Evolutionary conservation across 2,888 invertebrate genomes (phyloP).

Genomic region (Hypena proboscidalis): DNA sequence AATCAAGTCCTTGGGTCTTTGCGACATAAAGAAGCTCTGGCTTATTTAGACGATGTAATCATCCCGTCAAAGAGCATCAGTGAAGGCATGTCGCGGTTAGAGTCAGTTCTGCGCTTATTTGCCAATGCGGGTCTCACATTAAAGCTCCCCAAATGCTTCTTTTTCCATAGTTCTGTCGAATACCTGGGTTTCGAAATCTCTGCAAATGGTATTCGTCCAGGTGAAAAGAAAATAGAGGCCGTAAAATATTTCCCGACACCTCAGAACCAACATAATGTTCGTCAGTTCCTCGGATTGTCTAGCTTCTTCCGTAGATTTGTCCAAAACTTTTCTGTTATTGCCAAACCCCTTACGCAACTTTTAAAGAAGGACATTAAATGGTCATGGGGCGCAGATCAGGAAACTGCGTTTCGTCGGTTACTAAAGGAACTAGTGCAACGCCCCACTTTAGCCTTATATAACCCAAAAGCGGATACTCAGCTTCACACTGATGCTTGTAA

Average conservation of each 20-base stretch:
- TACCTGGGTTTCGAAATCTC: constrained; percentile 42
- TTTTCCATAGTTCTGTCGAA: constrained; percentile 37
- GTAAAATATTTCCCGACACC: constrained; percentile 35
- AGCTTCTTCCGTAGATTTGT: constrained; percentile 49
- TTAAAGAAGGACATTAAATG: constrained; percentile 18
- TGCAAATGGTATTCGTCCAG: constrained; percentile 36
- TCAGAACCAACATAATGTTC: constrained; percentile 33
- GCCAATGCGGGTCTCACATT: constrained; percentile 26
- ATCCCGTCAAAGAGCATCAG: constrained; percentile 23
- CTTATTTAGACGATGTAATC: constrained; percentile 44
- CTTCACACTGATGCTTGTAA: constrained; percentile 57
- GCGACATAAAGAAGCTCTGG: constrained; percentile 1
- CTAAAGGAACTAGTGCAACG: constrained; percentile 35
- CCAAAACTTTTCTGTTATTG: constrained; percentile 36
- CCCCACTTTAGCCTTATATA: constrained; percentile 46
- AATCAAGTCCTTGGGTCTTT: no score
- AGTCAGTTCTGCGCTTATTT: constrained; percentile 20
- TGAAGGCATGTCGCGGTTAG: constrained; percentile 27
- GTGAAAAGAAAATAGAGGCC: constrained; percentile 20
- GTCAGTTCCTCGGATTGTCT: constrained; percentile 45
- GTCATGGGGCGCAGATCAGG: constrained; percentile 20
- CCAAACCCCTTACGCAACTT: constrained; percentile 35
- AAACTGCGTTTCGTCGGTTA: constrained; percentile 36
- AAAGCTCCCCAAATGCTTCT: constrained; percentile 43
- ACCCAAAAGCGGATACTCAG: constrained; percentile 38